Evolutionary conservation across 2,888 invertebrate species (phyloP).

Genomic region (Tipula vernalis): DNA sequence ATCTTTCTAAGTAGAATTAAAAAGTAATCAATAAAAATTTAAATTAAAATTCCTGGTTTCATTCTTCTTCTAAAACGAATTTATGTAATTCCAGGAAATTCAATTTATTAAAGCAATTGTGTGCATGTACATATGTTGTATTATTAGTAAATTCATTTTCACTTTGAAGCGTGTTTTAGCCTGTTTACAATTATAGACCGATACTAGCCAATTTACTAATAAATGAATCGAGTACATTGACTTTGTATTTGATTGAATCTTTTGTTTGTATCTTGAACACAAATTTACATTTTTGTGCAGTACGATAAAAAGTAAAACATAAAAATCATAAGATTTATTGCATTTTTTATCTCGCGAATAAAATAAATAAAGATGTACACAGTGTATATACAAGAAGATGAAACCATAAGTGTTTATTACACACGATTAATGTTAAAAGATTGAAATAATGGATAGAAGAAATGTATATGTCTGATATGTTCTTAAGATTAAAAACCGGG

Average conservation of each 20-base stretch:
- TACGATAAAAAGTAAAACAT: not conserved
- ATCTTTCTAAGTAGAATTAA: too few relatives aligned
- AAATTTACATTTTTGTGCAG: not conserved
- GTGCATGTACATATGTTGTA: not conserved
- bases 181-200: not conserved
- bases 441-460: not conserved
- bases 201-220: not conserved
- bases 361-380: not conserved
- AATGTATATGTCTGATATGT: not conserved
- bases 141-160: not conserved
- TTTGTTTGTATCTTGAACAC: not conserved
- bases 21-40: too few relatives aligned
- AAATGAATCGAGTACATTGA: not conserved
- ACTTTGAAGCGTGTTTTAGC: not conserved
- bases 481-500: not conserved
- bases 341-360: not conserved
- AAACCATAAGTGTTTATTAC: not conserved
- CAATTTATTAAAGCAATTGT: not conserved
- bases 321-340: not conserved
- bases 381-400: not conserved
- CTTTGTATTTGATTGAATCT: not conserved
- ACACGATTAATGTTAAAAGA: not conserved
- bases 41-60: not conserved
- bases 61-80: not conserved
- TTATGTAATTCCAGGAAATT: not conserved